Conservation (phyloP, 1,140 invertebrate species). For the Calephelis nemesis region DNA sequence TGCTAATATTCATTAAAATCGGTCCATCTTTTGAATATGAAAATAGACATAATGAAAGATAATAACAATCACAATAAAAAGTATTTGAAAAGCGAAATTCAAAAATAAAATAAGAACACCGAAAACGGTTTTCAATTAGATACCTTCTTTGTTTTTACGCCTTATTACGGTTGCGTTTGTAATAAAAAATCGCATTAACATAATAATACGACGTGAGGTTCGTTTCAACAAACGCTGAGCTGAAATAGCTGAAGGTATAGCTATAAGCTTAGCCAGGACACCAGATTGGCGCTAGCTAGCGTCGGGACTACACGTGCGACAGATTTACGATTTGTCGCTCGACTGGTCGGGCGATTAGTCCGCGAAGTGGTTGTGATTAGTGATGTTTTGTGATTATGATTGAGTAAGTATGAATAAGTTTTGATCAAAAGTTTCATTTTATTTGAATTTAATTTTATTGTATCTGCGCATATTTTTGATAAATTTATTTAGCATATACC, state of each 20-base stretch:
- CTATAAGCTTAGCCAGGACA: conserved; percentile 20
- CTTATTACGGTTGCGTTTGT: conserved; percentile 23
- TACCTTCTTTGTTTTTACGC: conserved; percentile 18
- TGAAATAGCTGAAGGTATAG: conserved; percentile 20
- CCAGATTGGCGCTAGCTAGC: conserved; percentile 40
- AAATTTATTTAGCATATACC: too few relatives aligned
- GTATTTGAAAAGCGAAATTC: neutral
- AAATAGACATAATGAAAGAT: too few relatives aligned
- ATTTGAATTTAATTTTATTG: too few relatives aligned
- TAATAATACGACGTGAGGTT: conserved; percentile 23
- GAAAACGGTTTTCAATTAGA: conserved; percentile 21
- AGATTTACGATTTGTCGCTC: conserved; percentile 21
- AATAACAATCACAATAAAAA: neutral
- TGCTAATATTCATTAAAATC: too few relatives aligned
- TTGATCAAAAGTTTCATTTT: too few relatives aligned
- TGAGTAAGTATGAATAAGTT: conserved; percentile 29
- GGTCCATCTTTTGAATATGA: too few relatives aligned
- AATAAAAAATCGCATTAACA: conserved; percentile 26
- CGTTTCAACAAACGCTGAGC: conserved; percentile 21
- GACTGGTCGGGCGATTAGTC: conserved; percentile 35
- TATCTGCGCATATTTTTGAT: too few relatives aligned
- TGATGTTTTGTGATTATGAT: conserved; percentile 33
- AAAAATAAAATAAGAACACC: neutral
- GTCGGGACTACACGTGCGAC: conserved; percentile 34
- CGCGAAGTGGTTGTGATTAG: conserved; percentile 23